Evolutionary conservation across 2,113 vertebrate species (phyloP).

Genomic region (Crocuta crocuta): DNA sequence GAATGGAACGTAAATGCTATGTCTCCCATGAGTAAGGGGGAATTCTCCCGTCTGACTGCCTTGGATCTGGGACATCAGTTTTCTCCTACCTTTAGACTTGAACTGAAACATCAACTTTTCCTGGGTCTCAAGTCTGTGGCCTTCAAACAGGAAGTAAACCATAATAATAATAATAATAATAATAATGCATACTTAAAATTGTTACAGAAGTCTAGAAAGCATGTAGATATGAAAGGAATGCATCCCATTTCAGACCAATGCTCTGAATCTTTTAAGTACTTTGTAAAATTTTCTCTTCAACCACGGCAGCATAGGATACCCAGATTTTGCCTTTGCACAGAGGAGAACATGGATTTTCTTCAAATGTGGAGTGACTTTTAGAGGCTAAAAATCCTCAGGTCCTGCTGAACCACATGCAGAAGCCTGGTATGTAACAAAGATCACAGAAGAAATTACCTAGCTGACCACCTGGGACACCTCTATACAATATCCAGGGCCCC

Average conservation of each 20-base stretch:
- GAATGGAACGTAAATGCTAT: no score
- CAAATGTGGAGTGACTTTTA: background rate
- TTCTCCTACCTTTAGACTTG: background rate
- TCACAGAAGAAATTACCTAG: background rate
- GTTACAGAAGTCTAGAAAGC: background rate
- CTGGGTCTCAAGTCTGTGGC: background rate
- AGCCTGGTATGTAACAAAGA: rapidly evolving
- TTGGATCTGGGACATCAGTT: background rate
- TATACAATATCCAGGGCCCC: rapidly evolving
- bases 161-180: background rate
- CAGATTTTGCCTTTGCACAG: background rate
- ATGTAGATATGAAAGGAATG: no score
- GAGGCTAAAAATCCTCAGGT: background rate
- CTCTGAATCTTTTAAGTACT: background rate
- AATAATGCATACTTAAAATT: background rate
- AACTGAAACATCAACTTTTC: background rate
- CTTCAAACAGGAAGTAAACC: background rate
- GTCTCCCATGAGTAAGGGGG: background rate
- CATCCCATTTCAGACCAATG: no score
- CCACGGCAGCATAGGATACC: background rate
- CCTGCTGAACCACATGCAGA: background rate
- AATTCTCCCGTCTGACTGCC: background rate
- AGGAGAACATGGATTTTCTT: background rate
- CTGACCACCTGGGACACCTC: background rate
- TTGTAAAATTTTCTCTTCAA: no score